Conservation (phyloP, 1,140 invertebrate species). For the Rhyzopertha dominica region DNA sequence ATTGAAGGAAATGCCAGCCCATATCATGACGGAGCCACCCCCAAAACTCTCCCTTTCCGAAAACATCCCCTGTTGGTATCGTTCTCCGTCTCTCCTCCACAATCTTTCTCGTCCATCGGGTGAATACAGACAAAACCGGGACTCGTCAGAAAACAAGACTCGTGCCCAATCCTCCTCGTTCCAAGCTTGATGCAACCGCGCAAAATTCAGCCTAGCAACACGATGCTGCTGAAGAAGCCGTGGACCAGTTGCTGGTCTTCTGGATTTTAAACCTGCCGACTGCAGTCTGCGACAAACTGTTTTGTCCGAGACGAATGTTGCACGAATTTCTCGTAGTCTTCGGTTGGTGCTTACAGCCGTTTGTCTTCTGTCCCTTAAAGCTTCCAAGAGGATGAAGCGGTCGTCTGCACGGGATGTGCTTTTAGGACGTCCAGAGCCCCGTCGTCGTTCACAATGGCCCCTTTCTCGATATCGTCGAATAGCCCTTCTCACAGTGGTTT, state of each 20-base stretch:
- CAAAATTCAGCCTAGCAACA: slow-evolving; percentile 2
- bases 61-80: slow-evolving; percentile 10
- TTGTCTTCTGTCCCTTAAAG: too few relatives aligned
- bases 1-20: slow-evolving; percentile 6
- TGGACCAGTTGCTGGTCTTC: slow-evolving; percentile 6
- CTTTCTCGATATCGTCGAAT: too few relatives aligned
- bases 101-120: background rate
- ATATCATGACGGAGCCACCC: slow-evolving; percentile 11
- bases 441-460: too few relatives aligned
- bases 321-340: too few relatives aligned
- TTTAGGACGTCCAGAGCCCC: too few relatives aligned
- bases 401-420: too few relatives aligned
- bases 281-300: too few relatives aligned
- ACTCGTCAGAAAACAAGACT: slow-evolving; percentile 6
- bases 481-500: too few relatives aligned
- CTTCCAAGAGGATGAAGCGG: too few relatives aligned
- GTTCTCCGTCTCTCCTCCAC: slow-evolving; percentile 4
- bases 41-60: background rate
- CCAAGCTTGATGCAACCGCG: slow-evolving; percentile 4
- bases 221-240: slow-evolving; percentile 5
- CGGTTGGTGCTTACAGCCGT: too few relatives aligned
- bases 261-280: slow-evolving; percentile 3
- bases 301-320: too few relatives aligned
- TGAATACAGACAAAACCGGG: slow-evolving; percentile 1
- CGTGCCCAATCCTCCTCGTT: slow-evolving; percentile 1